Conservation (phyloP, 1,140 invertebrate species). For the Venustaconcha ellipsiformis region DNA sequence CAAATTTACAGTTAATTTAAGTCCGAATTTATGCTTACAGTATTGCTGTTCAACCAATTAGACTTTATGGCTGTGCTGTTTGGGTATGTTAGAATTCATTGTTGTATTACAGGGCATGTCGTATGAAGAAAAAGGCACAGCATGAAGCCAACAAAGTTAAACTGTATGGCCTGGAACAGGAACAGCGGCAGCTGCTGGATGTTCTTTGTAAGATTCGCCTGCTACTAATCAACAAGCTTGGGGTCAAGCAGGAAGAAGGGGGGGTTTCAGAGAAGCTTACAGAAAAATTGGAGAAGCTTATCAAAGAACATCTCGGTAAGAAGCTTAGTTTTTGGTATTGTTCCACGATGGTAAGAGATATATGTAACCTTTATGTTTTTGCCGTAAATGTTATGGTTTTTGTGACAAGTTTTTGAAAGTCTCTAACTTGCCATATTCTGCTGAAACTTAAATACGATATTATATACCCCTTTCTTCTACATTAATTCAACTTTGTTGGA, state of each 20-base stretch:
- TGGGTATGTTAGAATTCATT: background rate
- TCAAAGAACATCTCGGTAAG: slow-evolving; percentile 56
- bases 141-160: slow-evolving; percentile 78
- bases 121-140: slow-evolving; percentile 72
- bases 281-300: slow-evolving; percentile 42
- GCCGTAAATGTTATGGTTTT: too few relatives aligned
- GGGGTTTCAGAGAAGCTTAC: slow-evolving; percentile 62
- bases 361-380: too few relatives aligned
- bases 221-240: slow-evolving; percentile 76
- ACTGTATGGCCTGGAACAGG: slow-evolving; percentile 90
- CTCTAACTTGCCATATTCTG: too few relatives aligned
- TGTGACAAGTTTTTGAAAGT: too few relatives aligned
- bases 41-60: too few relatives aligned
- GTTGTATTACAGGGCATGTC: slow-evolving; percentile 80
- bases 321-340: slow-evolving; percentile 6
- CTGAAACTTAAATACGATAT: too few relatives aligned
- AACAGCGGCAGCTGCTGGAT: slow-evolving; percentile 77
- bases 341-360: background rate
- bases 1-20: too few relatives aligned
- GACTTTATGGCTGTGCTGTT: background rate
- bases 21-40: too few relatives aligned
- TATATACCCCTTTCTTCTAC: too few relatives aligned
- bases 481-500: too few relatives aligned
- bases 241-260: slow-evolving; percentile 77
- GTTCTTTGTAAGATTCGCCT: slow-evolving; percentile 67